phyloP scores from a whole-genome alignment of 2,888 invertebrate species.

The Zonitis immaculata region DNA sequence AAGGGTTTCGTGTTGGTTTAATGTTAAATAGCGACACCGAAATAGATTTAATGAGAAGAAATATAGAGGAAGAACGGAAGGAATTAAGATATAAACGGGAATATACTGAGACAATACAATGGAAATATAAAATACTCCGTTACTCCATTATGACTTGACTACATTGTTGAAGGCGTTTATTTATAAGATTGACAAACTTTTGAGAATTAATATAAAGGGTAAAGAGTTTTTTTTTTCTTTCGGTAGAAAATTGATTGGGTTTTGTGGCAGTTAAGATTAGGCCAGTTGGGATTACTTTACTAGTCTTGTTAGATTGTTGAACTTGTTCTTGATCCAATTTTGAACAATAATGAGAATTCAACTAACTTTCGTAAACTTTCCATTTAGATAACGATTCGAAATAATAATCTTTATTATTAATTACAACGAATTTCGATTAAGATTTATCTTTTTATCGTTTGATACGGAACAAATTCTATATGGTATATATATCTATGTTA shows the following conservation, averaged over 20 bases:
- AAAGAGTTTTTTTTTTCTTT: too few relatives aligned
- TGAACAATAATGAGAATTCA: background rate
- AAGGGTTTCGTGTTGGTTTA: constrained; percentile 7
- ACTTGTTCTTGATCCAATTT: background rate
- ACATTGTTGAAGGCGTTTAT: constrained; percentile 29
- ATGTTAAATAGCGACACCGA: constrained; percentile 25
- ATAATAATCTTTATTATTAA: background rate
- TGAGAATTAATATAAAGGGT: background rate
- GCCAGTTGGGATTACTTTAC: background rate
- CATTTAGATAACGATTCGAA: background rate
- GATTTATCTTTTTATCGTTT: constrained; percentile 28
- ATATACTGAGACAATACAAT: constrained; percentile 36
- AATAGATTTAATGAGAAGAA: constrained; percentile 42
- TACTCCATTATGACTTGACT: constrained; percentile 26
- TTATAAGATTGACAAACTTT: constrained; percentile 1
- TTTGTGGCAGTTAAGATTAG: background rate
- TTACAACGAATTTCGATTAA: constrained; percentile 3
- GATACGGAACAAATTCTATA: too few relatives aligned
- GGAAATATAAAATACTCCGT: constrained; percentile 32
- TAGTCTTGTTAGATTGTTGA: background rate
- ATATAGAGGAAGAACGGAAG: constrained; percentile 40
- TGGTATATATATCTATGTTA: constrained; percentile 38
- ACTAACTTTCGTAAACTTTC: background rate
- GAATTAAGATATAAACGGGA: constrained; percentile 43
- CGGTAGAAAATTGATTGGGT: background rate